Base-by-base conservation (phyloP, 2,888 invertebrate genomes). In the Plusia festucae region DNA sequence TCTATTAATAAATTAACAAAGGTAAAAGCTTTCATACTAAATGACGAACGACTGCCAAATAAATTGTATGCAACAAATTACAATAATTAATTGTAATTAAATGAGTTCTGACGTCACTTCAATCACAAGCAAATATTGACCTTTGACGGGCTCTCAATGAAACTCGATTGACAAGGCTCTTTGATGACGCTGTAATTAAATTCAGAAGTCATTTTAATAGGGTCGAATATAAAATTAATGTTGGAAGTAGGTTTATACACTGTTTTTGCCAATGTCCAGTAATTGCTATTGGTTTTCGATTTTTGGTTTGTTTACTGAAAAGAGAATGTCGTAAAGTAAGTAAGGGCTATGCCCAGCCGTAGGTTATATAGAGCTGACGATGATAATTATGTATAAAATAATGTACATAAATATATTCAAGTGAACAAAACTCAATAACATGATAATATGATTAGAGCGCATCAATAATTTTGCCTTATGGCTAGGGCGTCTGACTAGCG, bases 111-210 rank as follows among this genome's bases (percentile, higher is more conserved):
- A 53, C 46, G 40, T 54, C 60, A 46, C 20, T 62, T 52, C 40
- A 62, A 74, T 70, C 64, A 44, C 15, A 64, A 61, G 53, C 54
- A 55, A 74, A 74, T 57, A 52, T 74, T 73, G 52, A 75, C 40
- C 64, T 53, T 22, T 49, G 57, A 60, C 59, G 49, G 61, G 60
- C 63, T 53, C 40, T 58, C 53, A n/a, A 54, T 55, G 49, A 40
- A 68, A 60, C 54, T 63, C 59, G 54, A 69, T 68, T 65, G 56
- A 70, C 46, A 61, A 49, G 53, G 22, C 62, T 18, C 57, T 70
- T 68, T 70, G 65, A 78, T 68, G 56, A 58, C 60, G 22, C 9
- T 16, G 54, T 70, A 68, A 78, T 77, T 74, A 74, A 70, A 68
- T 54, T 57, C 34, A 40, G 53, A 65, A 64, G 60, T 54, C 46